phyloP scores from a whole-genome alignment of 1,140 invertebrate genomes.

The Nephila pilipes region DNA sequence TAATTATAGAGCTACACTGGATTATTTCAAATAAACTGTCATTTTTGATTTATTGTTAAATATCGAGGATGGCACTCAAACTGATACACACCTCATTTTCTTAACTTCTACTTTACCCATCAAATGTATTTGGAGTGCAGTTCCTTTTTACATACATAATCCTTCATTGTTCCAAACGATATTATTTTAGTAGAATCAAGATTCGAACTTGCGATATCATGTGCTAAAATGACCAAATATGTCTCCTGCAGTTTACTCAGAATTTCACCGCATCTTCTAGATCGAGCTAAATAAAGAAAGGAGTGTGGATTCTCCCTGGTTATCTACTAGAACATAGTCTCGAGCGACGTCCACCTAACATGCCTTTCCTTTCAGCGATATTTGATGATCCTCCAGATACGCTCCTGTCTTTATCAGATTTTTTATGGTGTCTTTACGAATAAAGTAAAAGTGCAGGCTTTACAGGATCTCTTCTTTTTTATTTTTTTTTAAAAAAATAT shows the following conservation, averaged over 20 bases:
- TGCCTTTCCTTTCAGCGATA: constrained; percentile 65
- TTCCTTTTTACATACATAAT: too few relatives aligned
- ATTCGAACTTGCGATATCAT: too few relatives aligned
- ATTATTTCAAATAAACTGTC: too few relatives aligned
- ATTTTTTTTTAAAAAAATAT: not conserved
- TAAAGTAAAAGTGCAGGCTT: not conserved
- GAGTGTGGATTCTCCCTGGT: not conserved
- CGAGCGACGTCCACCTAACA: constrained; percentile 11
- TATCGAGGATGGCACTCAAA: too few relatives aligned
- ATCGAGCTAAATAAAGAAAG: constrained; percentile 42
- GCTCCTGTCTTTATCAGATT: not conserved
- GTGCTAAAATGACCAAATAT: constrained; percentile 2
- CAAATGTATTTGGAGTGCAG: too few relatives aligned
- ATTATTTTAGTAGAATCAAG: too few relatives aligned
- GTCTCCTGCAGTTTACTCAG: not conserved
- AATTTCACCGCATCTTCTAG: not conserved
- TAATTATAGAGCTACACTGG: too few relatives aligned
- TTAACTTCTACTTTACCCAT: too few relatives aligned
- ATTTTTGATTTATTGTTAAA: too few relatives aligned
- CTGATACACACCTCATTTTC: too few relatives aligned
- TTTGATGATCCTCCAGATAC: constrained; percentile 49
- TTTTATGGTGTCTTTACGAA: not conserved
- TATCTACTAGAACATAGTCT: constrained; percentile 29
- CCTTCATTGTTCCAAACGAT: too few relatives aligned
- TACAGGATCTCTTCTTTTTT: not conserved